Base-by-base conservation (phyloP, 2,113 vertebrate genomes). In the Lynx canadensis region DNA sequence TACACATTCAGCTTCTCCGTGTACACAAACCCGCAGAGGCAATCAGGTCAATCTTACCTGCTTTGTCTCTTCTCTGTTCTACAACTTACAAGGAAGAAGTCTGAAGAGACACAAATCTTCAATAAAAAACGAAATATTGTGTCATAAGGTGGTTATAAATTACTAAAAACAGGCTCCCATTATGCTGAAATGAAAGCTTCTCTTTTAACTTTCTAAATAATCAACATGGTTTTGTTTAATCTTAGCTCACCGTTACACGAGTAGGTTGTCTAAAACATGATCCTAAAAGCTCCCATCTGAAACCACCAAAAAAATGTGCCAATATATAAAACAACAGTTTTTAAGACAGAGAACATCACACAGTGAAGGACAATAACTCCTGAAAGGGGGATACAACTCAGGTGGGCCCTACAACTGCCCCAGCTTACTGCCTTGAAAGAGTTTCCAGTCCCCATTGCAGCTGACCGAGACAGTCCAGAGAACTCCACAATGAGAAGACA, bases 201-300 rank as follows among this genome's bases (percentile, higher is more conserved):
- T 78, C 88, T 76, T 52, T 91, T 78, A 60, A 91, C 66, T 93
- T 98, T 86, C 66, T 79, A 89, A 96, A 31, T 68, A 92, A 80
- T 65, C 38, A 79, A 38, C 50, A 11, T 71, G 60, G 19, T 36
- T 60, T 65, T 55, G 31, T 87, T 82, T 97, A 76, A 73, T 96
- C 45, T 85, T 66, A 83, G 41, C 45, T n/a, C 85, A 83, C n/a
- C 89, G 57, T 52, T 91, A 66, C 12, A 74, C 63, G 33, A 91
- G 93, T 73, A 87, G 13, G 25, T 36, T 2, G 16, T 41, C 76
- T 95, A 68, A 87, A 85, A 81, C 57, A 63, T 45, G 63, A 74
- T 52, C 78, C 57, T 76, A 78, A 92, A 96, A 94, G 41, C 21
- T 89, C 23, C 63, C 66, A 96, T 4, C 15, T 74, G 48, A 83